A percentile compares a stretch with the other conserved stretches of the same genome.
phyloP scores from a whole-genome alignment of 1,140 invertebrate species.

The Cotesia typhae region DNA sequence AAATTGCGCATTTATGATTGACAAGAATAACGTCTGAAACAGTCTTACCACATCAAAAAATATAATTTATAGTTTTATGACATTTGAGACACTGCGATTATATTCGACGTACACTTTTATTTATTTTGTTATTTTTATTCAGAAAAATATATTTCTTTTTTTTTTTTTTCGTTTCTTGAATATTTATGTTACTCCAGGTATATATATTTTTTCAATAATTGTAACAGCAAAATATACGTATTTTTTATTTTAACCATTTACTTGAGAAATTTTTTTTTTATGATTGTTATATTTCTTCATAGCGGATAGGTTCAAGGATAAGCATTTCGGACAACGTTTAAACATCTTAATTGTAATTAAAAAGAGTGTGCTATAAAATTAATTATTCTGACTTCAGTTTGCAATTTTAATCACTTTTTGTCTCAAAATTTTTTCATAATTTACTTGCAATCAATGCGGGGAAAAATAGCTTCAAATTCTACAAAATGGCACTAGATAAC shows the following conservation, averaged over 20 bases:
- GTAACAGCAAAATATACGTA: conserved; percentile 36
- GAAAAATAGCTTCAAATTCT: no score
- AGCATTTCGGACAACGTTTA: not conserved
- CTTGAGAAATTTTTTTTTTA: conserved; percentile 9
- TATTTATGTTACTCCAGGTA: conserved; percentile 55
- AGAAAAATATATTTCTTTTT: conserved; percentile 43
- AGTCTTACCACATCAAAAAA: conserved; percentile 25
- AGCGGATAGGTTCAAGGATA: not conserved
- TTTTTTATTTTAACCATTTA: not conserved
- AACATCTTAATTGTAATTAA: not conserved
- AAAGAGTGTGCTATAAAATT: no score
- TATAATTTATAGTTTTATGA: conserved; percentile 18
- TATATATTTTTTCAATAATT: conserved; percentile 38
- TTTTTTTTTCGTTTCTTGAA: no score
- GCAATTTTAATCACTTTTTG: no score
- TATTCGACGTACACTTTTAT: conserved; percentile 17
- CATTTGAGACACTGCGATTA: conserved; percentile 17
- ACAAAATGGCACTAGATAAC: no score
- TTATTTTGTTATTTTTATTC: conserved; percentile 15
- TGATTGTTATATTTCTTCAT: conserved; percentile 5
- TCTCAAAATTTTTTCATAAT: no score
- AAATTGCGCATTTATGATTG: conserved; percentile 19
- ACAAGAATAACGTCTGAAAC: conserved; percentile 3
- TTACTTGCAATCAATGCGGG: no score
- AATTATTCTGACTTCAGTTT: no score